Percentiles rank a stretch among this genome's conserved stretches.
Evolutionary conservation across 2,797 vertebrate species (phyloP).

Genomic region (Furcifer pardalis): DNA sequence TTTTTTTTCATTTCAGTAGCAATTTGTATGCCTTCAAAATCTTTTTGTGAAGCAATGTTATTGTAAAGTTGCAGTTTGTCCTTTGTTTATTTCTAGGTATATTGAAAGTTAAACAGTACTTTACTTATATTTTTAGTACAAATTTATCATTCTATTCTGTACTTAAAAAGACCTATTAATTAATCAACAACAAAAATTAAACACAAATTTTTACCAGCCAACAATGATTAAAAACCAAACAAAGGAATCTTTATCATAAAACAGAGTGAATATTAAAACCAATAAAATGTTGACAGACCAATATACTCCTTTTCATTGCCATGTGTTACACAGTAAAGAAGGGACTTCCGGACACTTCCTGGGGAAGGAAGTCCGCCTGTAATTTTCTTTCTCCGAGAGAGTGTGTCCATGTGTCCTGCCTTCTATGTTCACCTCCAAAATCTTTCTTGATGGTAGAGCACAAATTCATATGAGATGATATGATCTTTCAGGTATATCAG

Average conservation of each 20-base stretch:
- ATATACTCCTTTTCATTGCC: not conserved
- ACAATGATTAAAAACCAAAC: not conserved
- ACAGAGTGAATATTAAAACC: not conserved
- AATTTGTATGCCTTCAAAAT: not conserved
- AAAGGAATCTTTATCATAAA: not conserved
- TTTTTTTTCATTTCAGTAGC: slow-evolving; percentile 1
- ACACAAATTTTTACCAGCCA: not conserved
- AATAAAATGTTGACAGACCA: not conserved
- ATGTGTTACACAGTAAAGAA: not conserved
- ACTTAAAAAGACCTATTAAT: too few relatives aligned
- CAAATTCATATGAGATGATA: too few relatives aligned
- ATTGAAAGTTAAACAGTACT: not conserved
- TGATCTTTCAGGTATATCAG: not conserved
- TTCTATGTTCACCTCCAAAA: not conserved
- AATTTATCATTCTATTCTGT: too few relatives aligned
- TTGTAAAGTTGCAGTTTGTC: not conserved
- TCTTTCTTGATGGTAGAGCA: not conserved
- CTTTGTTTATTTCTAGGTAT: not conserved
- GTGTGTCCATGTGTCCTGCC: not conserved
- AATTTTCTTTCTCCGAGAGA: not conserved
- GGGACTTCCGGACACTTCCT: not conserved
- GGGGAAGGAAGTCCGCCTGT: too few relatives aligned
- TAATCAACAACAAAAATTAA: not conserved
- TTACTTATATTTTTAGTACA: too few relatives aligned
- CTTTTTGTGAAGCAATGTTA: not conserved